A percentile compares a stretch with the other conserved stretches of the same genome.
phyloP scores from a whole-genome alignment of 2,888 invertebrate species.

The Heterodera filipjevi region DNA sequence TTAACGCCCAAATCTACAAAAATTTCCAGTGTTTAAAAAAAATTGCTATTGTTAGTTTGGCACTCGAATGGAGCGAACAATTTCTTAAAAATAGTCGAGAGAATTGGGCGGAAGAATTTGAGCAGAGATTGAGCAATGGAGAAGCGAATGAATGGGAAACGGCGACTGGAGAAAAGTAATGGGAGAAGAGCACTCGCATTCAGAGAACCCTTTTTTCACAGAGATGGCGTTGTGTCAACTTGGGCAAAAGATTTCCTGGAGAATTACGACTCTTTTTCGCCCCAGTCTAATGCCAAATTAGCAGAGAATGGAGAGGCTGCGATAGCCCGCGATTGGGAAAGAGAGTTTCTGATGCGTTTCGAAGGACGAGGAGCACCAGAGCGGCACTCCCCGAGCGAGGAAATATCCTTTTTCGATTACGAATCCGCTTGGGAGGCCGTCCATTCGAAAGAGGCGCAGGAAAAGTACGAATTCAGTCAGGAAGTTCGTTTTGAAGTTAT shows the following conservation, averaged over 20 bases:
- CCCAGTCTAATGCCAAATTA: neutral
- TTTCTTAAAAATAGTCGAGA: neutral
- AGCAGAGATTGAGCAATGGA: constrained; percentile 26
- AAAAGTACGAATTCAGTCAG: constrained; percentile 27
- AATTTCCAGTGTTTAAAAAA: neutral
- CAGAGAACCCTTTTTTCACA: neutral
- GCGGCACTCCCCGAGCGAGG: neutral
- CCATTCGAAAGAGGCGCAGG: constrained; percentile 25
- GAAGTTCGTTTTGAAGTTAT: constrained; percentile 1
- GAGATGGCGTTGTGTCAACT: neutral
- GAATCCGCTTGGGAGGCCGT: constrained; percentile 36
- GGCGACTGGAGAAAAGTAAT: neutral
- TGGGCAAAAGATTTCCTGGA: constrained; percentile 33
- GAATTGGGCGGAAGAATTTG: constrained; percentile 29
- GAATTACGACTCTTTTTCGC: constrained; percentile 23
- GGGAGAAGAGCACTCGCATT: neutral
- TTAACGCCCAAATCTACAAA: neutral
- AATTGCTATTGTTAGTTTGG: neutral
- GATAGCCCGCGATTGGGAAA: constrained; percentile 26
- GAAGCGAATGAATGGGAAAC: neutral
- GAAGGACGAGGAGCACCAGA: neutral
- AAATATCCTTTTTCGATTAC: constrained; percentile 27
- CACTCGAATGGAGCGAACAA: neutral
- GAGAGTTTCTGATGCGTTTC: constrained; percentile 26
- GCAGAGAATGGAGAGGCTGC: neutral